Base-by-base conservation (phyloP, 2,113 vertebrate species). In the Actenoides lindsayi region DNA sequence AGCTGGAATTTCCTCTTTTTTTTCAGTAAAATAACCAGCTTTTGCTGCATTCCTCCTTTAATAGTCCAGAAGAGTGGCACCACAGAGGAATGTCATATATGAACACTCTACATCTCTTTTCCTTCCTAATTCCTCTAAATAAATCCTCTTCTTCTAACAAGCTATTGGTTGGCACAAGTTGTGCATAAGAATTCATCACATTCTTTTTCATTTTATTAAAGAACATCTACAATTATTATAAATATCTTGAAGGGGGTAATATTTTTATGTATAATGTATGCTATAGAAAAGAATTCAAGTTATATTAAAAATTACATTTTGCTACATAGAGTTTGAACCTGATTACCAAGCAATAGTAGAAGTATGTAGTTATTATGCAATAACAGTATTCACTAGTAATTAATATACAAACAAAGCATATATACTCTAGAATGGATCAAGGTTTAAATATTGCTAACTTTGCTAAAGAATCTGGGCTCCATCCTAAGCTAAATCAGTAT, bases 1-100 rank as follows among this genome's bases (percentile, higher is more conserved):
- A 96, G 97, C 96, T 97, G 96, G 93, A 95, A 96, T 97, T 95
- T 93, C 90, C 96, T 97, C 82, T 39, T 59, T 83, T 93, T 65
- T 33, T 48, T 94, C 86, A 79, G 44, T 83, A 85, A 90, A 97
- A 90, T 69, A 91, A 89, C 83, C 89, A 54, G 54, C 94, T 96
- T 94, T 90, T 96, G 86, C 82, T 95, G 70, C 90, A 92, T 94
- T 95, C 69, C 85, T 82, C 39, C 77, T 75, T 69, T 57, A 88
- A 74, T 46, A 83, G 42, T 64, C 74, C 71, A 73, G 65, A 76
- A 87, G 83, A 91, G 84, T 84, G 94, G 82, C 93, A 96, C 69
- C 68, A 77, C 71, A 85, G 64, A 91, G 50, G 85, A 94, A 94
- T 80, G 93, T 74, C 63, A 71, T 68, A 71, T 68, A 78, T 48